Evolutionary conservation across 2,888 invertebrate species (phyloP), one percentile per base, ranked within the genome.

Genomic region (Brachyptera putata): DNA sequence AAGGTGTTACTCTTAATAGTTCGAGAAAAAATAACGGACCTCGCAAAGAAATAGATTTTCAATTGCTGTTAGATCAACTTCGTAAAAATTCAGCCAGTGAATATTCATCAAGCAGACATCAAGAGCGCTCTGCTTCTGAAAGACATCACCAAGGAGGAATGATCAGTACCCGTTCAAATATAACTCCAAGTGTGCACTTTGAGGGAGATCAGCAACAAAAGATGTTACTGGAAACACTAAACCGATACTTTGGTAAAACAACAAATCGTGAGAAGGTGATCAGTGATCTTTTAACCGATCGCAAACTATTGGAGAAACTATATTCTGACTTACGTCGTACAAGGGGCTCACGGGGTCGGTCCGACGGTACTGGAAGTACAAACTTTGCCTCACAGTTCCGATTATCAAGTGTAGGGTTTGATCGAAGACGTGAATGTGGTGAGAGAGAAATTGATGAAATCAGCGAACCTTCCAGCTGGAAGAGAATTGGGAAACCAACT

Each of bases 321-420:
- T 87, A 87, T 70, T 85, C 86, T 70, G 87, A 87, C 69, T 76
- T 87, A 66, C 79, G 87, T 65, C 84, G 86, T 69, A 81, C 87
- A 24, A 82, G 85, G 64, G 79, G 79, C 0, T 82, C 81, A 64
- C 69, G 79, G 26, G 76, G 78, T 16, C 69, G 72, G 22, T 67
- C 73, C 14, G 69, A 71, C 16, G 70, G 69, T 16, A 69, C 70
- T 21, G 62, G 61, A 73, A 18, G 72, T 71, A 1, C 72, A 71
- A 1, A 43, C 48, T 37, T 63, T 58, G 43, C 39, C 2, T 57
- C 39, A 49, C 49, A 49, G 26, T 49, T 58, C 61, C 56, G 59
- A 58, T 36, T 37, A 56, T 34, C 48, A 50, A 48, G 25, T 55
- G 53, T 46, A 58, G 53, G 77, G 58, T 76, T 76, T 58, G 46